Base-by-base conservation (phyloP, 2,113 vertebrate species). In the Marmota monax region DNA sequence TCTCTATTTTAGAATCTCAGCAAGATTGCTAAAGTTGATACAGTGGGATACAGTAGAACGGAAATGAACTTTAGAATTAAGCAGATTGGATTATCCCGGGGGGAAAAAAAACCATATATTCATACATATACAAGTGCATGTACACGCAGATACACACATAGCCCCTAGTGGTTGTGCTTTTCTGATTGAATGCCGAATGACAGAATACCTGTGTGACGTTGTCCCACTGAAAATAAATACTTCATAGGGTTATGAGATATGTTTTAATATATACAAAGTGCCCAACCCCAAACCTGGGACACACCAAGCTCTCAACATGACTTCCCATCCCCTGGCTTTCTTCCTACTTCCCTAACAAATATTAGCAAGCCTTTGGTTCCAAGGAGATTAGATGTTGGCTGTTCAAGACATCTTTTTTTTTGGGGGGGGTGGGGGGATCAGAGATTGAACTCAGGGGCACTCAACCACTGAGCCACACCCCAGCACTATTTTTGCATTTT, bases 1-100 rank as follows among this genome's bases (percentile, higher is more conserved):
- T 84, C 20, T 56, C 67, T 61, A 25, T 84, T 58, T 80, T 56
- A 89, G n/a, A 77, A 82, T 80, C 69, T 84, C 63, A 94, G 61
- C 37, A 34, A 86, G 34, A 89, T 9, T 86, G 32, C 72, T 5
- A 4, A 80, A 20, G 69, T 1, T 84, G 78, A 94, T 70, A 94
- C 84, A 90, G 65, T 58, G 61, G 23, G 22, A 25, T 72, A 74
- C 9, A 53, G 11, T 12, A 45, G 74, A 80, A 97, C 87, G n/a
- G 79, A 61, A 92, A 92, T 58, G 69, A 96, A 97, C 67, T 92
- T 86, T 79, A 90, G 95, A 95, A 90, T 88, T 63, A 91, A 86
- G 83, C 77, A 90, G 37, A 9, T 61, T 84, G 34, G 11, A 32
- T 84, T 94, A 86, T 89, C 58, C 69, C 84, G 65, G 39, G 77